Evolutionary conservation across 2,113 vertebrate species (phyloP), one percentile per base, ranked within the genome.

Genomic region (Tachysurus fulvidraco): DNA sequence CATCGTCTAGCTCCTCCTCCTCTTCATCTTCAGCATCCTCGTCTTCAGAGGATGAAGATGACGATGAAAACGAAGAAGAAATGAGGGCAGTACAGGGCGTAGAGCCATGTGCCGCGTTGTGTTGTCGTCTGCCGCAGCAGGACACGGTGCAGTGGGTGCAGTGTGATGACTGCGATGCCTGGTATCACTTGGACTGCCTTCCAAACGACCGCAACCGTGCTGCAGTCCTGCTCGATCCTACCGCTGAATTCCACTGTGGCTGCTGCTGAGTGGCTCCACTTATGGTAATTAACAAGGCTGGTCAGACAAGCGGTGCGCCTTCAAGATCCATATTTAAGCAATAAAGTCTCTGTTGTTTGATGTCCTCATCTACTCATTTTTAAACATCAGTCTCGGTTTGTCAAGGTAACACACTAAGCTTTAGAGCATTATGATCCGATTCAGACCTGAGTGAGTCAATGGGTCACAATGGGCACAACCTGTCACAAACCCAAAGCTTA

Each of bases 91-190:
- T 2, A 0, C 91, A 92, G 54, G 86, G 85, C 2, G 88, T 91
- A 36, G 96, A 97, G 86, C 95, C 94, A 1, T 97, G 95, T 6
- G 96, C 96, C 0, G 94, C 94, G 1, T 91, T 86, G 5, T 92
- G 82, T 0, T 96, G 97, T 85, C 90, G 87, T 64, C 92, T 96
- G 41, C 96, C 96, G 0, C 95, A 96, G 91, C 95, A 96, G 89
- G 96, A 97, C 91, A 96, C 95, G 0, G 95, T 97, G 89, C 95
- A 95, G 93, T 97, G 96, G 96, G 96, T 97, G 92, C 96, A 97
- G 93, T 96, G 96, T n/a, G 96, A 97, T 64, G 94, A 95, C 87
- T 97, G 96, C 54, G 96, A 96, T 19, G 92, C 94, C 88, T 97
- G 96, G 96, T 97, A 95, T 93, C 96, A 96, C 36, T 87, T 96